Base-by-base conservation (phyloP, 2,888 invertebrate species). In the Conops quadrifasciatus region DNA sequence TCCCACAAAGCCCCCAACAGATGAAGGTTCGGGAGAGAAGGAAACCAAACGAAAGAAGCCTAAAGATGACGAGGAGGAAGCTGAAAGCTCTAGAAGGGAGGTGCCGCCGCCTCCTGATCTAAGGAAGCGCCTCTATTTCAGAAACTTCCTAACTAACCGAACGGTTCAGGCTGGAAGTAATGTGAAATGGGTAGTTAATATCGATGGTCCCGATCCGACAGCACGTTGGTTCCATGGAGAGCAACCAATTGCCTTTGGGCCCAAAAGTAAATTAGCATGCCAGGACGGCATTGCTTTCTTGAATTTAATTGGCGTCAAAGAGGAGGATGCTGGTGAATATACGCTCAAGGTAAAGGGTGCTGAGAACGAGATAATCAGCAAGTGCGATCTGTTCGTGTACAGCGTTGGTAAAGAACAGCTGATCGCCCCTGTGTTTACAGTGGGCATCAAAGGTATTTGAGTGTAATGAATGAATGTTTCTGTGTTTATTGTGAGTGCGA, bases 141-240 rank as follows among this genome's bases (percentile, higher is more conserved):
- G 92, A 56, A 93, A 93, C 24, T 90, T 89, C 78, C 86, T 95
- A 51, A 91, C 91, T 0, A 93, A 94, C 79, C 89, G 93, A 77
- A 92, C 92, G 1, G 92, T 93, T 2, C 89, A 91, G 0, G 89
- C 90, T 78, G 92, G 93, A 3, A 91, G 92, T 26, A 88, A 91
- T 74, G 90, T 94, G 15, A 92, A 93, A 84, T 87, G 95, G 75
- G 93, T 93, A 21, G 94, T 94, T 77, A 93, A 91, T 75, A 90
- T 94, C 21, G 87, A 94, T 67, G 92, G 93, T 1, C 90, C 91
- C 0, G 92, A 93, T 70, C 91, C 93, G 43, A 87, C 88, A 43
- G 88, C 93, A 3, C 89, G 90, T 65, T 95, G 95, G 95, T 90
- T 89, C 76, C 82, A 81, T 36, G 91, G 94, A 80, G 93, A 93